phyloP scores from a whole-genome alignment of 2,113 vertebrate species.

The Procavia capensis region DNA sequence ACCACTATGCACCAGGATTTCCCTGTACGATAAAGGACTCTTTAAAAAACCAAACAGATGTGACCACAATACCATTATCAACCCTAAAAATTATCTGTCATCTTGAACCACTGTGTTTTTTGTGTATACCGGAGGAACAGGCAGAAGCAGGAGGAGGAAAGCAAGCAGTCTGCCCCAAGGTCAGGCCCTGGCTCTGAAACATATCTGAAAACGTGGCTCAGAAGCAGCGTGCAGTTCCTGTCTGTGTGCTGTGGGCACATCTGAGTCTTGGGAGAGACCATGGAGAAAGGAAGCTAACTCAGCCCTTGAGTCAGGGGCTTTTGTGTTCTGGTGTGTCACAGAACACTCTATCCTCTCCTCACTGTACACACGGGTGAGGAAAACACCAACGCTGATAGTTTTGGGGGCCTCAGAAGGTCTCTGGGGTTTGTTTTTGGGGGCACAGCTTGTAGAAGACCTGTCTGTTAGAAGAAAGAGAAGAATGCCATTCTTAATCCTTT shows the following conservation, averaged over 20 bases:
- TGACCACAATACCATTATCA: neutral
- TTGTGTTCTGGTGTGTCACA: neutral
- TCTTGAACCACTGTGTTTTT: neutral
- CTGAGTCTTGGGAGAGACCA: neutral
- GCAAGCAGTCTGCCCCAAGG: neutral
- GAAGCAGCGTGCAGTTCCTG: neutral
- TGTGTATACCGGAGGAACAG: neutral
- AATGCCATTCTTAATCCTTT: neutral
- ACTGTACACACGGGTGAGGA: fast-evolving
- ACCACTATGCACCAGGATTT: too few species aligned
- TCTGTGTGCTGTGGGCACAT: neutral
- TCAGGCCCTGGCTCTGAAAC: neutral
- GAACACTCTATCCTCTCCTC: neutral
- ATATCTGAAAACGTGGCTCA: neutral
- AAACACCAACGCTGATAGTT: neutral
- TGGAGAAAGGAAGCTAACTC: neutral
- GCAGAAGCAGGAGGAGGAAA: neutral
- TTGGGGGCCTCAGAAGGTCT: neutral
- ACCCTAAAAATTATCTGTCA: neutral
- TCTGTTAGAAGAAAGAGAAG: neutral
- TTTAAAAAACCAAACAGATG: neutral
- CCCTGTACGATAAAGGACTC: neutral
- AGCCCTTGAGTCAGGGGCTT: neutral
- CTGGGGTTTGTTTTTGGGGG: neutral
- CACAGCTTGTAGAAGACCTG: neutral